Evolutionary conservation across 2,113 vertebrate genomes (phyloP), one percentile per base, ranked within the genome.

Genomic region (Neofelis nebulosa): DNA sequence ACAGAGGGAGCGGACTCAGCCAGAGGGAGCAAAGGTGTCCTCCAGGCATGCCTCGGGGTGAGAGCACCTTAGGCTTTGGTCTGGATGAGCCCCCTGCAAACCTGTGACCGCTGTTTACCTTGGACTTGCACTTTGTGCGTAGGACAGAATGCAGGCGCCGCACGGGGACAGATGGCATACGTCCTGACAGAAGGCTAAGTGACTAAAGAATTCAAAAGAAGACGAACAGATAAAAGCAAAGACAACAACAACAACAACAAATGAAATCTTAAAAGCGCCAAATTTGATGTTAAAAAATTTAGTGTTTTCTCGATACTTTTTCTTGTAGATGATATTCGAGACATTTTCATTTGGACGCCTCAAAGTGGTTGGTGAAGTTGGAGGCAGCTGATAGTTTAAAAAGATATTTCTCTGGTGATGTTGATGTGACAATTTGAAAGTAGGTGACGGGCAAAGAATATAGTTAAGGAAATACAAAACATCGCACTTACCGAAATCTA

Each of bases 41-140:
- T 0, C 23, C 7, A 4, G 10, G n/a, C 18, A 16, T 0, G 1
- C 0, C 1, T 14, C 13, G 0, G 14, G 61, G 12, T 18, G 33
- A 66, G 7, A 10, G 50, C 23, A 50, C 19, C 4, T 4, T 12
- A 27, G 25, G 9, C 33, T 65, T 38, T 36, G 31, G 18, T 3
- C 45, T 50, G 18, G 19, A 25, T 3, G 36, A 48, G 48, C 2
- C 33, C 52, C 73, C 27, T 45, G 38, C 21, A 36, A 25, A 31
- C 5, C 38, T 52, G 12, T 29, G 33, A n/a, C 5, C 12, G 18
- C 5, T 9, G 18, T 1, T 7, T 0, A 3, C 33, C 31, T 66
- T 36, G 0, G 0, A 12, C 2, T 2, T 38, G 65, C 68, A 36
- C 4, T 48, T 45, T 45, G 45, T 45, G 45, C 45, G 9, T 45